phyloP scores from a whole-genome alignment of 2,888 invertebrate species.

The Catocala sponsa region DNA sequence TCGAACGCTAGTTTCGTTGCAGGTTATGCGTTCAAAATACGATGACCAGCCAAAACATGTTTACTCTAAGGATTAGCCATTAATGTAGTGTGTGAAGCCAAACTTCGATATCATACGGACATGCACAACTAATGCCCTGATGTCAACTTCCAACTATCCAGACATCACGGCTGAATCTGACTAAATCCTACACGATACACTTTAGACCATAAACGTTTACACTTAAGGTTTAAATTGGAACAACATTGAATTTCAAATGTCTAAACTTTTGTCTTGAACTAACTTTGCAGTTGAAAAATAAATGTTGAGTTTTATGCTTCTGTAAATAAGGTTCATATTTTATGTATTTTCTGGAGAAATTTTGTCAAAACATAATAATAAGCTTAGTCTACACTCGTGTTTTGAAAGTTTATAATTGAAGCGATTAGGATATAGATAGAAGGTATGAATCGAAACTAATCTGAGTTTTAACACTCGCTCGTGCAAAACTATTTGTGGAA shows the following conservation, averaged over 20 bases:
- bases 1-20: too few species aligned
- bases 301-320: neutral
- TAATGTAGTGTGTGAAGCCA: slow-evolving; percentile 7
- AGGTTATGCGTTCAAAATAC: neutral
- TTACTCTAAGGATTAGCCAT: slow-evolving; percentile 9
- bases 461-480: slow-evolving; percentile 29
- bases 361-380: neutral
- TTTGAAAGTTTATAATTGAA: slow-evolving; percentile 34
- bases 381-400: slow-evolving; percentile 24
- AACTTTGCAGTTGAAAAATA: neutral
- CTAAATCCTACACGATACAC: neutral
- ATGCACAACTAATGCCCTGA: slow-evolving; percentile 11
- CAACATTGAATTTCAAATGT: neutral
- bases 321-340: neutral
- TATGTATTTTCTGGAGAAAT: neutral
- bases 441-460: slow-evolving; percentile 29
- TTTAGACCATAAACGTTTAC: neutral
- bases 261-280: neutral
- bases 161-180: slow-evolving; percentile 12
- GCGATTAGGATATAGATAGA: slow-evolving; percentile 26
- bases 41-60: neutral
- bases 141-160: slow-evolving; percentile 27
- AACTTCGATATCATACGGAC: slow-evolving; percentile 16
- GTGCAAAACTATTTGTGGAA: slow-evolving; percentile 22
- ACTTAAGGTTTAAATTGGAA: neutral